A percentile compares a stretch with the other conserved stretches of the same genome.
phyloP scores from a whole-genome alignment of 2,888 invertebrate genomes.

The Nineta flava region DNA sequence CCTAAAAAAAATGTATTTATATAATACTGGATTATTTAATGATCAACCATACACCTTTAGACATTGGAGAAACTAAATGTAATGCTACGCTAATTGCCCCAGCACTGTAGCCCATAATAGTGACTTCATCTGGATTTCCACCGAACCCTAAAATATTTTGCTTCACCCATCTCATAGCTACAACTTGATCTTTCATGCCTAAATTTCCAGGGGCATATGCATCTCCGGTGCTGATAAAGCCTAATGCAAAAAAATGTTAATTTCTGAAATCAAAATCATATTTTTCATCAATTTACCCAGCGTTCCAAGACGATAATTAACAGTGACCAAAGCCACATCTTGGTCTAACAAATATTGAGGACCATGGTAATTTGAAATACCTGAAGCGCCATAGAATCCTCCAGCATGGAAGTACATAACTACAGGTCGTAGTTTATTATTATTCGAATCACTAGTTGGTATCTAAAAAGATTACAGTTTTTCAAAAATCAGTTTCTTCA shows the following conservation, averaged over 20 bases:
- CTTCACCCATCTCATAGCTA: slow-evolving; percentile 47
- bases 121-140: slow-evolving; percentile 46
- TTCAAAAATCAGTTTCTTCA: no score
- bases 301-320: slow-evolving; percentile 44
- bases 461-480: not conserved
- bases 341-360: slow-evolving; percentile 48
- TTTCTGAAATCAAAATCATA: slow-evolving; percentile 8
- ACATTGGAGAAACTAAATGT: slow-evolving; percentile 48
- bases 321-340: slow-evolving; percentile 45
- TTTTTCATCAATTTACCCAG: slow-evolving; percentile 27
- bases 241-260: slow-evolving; percentile 19
- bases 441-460: slow-evolving; percentile 10
- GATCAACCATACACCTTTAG: slow-evolving; percentile 27
- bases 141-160: slow-evolving; percentile 50
- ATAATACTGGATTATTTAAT: not conserved
- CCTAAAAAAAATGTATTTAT: slow-evolving; percentile 32
- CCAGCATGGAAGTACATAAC: slow-evolving; percentile 53
- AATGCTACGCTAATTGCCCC: slow-evolving; percentile 25
- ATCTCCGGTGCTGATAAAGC: slow-evolving; percentile 49
- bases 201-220: slow-evolving; percentile 49
- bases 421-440: slow-evolving; percentile 32
- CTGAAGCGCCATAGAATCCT: slow-evolving; percentile 43
- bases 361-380: slow-evolving; percentile 35
- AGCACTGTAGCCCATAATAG: slow-evolving; percentile 40
- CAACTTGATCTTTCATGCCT: slow-evolving; percentile 55